A percentile compares a stretch with the other conserved stretches of the same genome.
Conservation (phyloP, 2,113 vertebrate species). For the Microcebus tavaratra region DNA sequence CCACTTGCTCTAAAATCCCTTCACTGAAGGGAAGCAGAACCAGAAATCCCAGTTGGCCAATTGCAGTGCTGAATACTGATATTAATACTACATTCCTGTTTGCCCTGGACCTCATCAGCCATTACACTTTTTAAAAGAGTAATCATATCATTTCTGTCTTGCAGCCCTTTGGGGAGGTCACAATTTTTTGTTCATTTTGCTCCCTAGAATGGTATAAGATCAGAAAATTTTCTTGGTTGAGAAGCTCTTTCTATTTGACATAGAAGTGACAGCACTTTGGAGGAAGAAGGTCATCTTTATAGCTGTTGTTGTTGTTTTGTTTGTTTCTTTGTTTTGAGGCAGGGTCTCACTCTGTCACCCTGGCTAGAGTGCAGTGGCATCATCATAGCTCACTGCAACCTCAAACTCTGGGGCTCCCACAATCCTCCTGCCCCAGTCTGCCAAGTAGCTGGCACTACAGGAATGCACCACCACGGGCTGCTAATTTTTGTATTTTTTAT, state of each 20-base stretch:
- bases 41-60: background rate
- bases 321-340: too few species aligned
- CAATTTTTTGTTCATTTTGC: background rate
- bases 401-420: too few species aligned
- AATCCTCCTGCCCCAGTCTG: too few species aligned
- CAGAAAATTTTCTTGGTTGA: background rate
- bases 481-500: too few species aligned
- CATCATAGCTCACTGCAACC: too few species aligned
- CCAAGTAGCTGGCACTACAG: too few species aligned
- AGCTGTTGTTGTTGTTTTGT: background rate
- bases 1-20: background rate
- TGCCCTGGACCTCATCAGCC: background rate
- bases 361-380: too few species aligned
- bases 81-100: background rate
- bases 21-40: background rate
- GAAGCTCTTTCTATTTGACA: background rate
- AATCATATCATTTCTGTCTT: background rate
- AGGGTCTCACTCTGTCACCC: too few species aligned
- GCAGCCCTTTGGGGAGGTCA: background rate
- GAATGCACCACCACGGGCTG: too few species aligned
- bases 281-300: background rate
- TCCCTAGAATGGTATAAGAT: background rate
- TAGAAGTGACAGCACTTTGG: background rate
- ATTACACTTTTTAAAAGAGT: background rate
- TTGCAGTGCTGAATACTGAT: background rate